Evolutionary conservation across 2,797 vertebrate genomes (phyloP).

Genomic region (Staurois parvus): DNA sequence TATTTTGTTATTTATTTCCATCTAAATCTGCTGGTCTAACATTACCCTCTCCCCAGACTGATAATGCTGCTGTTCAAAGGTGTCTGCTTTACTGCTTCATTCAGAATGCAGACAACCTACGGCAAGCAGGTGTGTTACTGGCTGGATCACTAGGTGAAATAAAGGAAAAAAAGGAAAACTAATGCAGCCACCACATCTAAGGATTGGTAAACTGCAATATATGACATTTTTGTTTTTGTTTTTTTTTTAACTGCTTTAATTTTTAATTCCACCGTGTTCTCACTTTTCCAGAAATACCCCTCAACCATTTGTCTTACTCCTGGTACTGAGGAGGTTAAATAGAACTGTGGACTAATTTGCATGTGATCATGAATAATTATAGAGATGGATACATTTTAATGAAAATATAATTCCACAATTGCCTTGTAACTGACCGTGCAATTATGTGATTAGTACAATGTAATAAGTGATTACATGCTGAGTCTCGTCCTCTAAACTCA

Average conservation of each 20-base stretch:
- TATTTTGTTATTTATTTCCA: too few relatives aligned
- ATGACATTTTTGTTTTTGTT: too few relatives aligned
- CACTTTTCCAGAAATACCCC: background rate
- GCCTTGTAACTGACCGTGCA: conserved; percentile 59
- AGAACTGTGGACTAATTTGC: conserved; percentile 36
- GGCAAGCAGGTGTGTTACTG: too few relatives aligned
- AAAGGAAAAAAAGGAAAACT: too few relatives aligned
- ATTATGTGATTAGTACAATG: conserved; percentile 59
- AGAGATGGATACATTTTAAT: conserved; percentile 50
- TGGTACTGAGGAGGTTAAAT: conserved; percentile 18
- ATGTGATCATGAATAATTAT: conserved; percentile 56
- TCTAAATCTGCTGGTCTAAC: too few relatives aligned
- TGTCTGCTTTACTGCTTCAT: too few relatives aligned
- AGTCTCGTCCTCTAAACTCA: conserved; percentile 46
- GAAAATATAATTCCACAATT: conserved; percentile 56
- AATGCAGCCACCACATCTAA: too few relatives aligned
- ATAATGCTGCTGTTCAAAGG: too few relatives aligned
- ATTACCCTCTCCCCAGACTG: too few relatives aligned
- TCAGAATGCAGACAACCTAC: too few relatives aligned
- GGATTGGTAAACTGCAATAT: too few relatives aligned
- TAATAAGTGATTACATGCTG: conserved; percentile 47
- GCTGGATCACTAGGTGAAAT: too few relatives aligned
- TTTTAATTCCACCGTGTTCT: background rate
- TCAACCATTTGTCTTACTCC: background rate
- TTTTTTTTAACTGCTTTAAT: background rate